Percentiles rank a stretch among this genome's conserved stretches.
Evolutionary conservation across 2,797 vertebrate genomes (phyloP).

Genomic region (Oreochromis mossambicus): DNA sequence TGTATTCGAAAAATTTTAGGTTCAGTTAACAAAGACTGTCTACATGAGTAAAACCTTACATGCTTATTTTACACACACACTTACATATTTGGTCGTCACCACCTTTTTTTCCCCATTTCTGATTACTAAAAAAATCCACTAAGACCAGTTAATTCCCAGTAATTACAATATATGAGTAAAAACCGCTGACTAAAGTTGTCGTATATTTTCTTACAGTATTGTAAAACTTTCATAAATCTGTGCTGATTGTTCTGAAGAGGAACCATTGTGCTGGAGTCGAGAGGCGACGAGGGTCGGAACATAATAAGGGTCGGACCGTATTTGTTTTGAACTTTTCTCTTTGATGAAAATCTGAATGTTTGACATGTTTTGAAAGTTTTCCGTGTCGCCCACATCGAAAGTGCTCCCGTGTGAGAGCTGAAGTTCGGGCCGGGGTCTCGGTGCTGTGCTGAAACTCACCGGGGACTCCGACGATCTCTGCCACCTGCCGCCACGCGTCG

Average conservation of each 20-base stretch:
- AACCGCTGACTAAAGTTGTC: background rate
- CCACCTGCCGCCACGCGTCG: slow-evolving; percentile 37
- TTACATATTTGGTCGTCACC: background rate
- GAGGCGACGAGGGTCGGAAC: background rate
- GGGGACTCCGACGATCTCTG: slow-evolving; percentile 26
- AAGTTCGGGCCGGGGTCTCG: background rate
- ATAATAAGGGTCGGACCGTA: background rate
- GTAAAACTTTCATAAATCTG: background rate
- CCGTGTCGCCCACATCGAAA: fast-evolving
- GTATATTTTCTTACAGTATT: background rate
- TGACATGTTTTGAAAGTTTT: fast-evolving
- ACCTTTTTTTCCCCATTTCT: background rate
- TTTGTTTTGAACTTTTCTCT: slow-evolving; percentile 8
- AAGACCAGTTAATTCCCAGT: background rate
- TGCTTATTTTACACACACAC: background rate
- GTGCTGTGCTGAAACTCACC: slow-evolving; percentile 4
- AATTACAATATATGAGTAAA: background rate
- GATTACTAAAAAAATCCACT: background rate
- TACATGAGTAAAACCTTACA: background rate
- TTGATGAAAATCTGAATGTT: background rate
- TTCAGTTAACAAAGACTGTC: background rate
- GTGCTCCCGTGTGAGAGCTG: background rate
- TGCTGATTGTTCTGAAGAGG: background rate
- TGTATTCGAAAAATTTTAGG: background rate
- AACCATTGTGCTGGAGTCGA: background rate